phyloP scores from a whole-genome alignment of 1,140 invertebrate species.

The Pinna nobilis region DNA sequence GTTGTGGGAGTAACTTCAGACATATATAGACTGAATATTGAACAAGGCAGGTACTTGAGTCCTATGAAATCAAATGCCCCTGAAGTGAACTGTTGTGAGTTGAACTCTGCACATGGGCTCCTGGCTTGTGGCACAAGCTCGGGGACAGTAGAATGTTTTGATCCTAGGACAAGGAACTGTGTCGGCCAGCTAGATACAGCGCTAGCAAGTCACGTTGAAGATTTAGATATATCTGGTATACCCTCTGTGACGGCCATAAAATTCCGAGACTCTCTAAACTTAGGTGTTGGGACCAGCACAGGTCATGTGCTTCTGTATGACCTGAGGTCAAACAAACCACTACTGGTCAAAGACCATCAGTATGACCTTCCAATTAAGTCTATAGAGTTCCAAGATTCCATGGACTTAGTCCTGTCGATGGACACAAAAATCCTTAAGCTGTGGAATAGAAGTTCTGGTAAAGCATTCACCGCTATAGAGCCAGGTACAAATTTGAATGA shows the following conservation, averaged over 20 bases:
- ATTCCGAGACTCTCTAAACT: conserved; percentile 82
- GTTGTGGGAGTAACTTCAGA: conserved; percentile 92
- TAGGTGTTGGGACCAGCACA: conserved; percentile 94
- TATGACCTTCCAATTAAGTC: conserved; percentile 94
- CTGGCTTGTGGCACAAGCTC: conserved; percentile 92
- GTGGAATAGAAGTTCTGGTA: conserved; percentile 94
- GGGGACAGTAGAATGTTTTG: conserved; percentile 92
- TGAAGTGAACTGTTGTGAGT: conserved; percentile 85
- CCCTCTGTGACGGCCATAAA: conserved; percentile 87
- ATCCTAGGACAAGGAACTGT: conserved; percentile 84
- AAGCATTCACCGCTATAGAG: conserved; percentile 95
- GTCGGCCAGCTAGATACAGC: conserved; percentile 92
- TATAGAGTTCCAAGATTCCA: conserved; percentile 88
- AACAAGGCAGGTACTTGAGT: conserved; percentile 94
- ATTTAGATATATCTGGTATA: conserved; percentile 77
- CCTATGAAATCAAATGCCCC: conserved; percentile 84
- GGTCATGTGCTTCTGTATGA: conserved; percentile 96
- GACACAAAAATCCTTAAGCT: conserved; percentile 94
- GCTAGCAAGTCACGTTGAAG: conserved; percentile 81
- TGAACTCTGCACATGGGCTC: conserved; percentile 93
- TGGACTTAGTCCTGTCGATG: conserved; percentile 81
- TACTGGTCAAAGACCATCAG: conserved; percentile 95
- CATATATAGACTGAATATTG: conserved; percentile 96
- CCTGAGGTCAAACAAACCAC: conserved; percentile 92
- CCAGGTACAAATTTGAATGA: conserved; percentile 88